These are phyloP conservation scores for Pheosia tremula DNA, from an alignment of 2,888 invertebrate species.

Conservation along the genomic window DNA sequence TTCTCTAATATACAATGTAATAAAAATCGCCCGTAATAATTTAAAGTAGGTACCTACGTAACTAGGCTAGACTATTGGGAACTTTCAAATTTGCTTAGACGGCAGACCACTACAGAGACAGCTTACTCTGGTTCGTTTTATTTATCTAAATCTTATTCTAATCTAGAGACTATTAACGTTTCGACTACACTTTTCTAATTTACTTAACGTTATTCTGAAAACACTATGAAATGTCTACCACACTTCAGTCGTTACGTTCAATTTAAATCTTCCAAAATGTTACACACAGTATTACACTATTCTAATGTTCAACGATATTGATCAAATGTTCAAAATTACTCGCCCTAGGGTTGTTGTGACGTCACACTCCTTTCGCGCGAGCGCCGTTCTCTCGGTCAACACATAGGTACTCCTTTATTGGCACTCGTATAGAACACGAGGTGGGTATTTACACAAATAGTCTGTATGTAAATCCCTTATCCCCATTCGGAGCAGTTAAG, in stretches of 20 bases:
- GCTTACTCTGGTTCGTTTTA: slow-evolving; percentile 51
- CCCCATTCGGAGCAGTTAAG: slow-evolving; percentile 51
- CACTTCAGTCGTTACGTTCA: slow-evolving; percentile 57
- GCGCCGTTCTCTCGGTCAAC: slow-evolving; percentile 70
- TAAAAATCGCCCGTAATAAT: slow-evolving; percentile 67
- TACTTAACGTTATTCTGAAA: slow-evolving; percentile 54
- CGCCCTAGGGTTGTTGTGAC: slow-evolving; percentile 76
- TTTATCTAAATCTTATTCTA: slow-evolving; percentile 69
- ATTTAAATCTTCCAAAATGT: slow-evolving; percentile 54
- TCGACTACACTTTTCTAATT: slow-evolving; percentile 65
- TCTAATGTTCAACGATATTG: slow-evolving; percentile 66
- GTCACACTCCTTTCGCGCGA: slow-evolving; percentile 69
- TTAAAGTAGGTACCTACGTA: slow-evolving; percentile 48
- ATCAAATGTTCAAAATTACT: slow-evolving; percentile 79
- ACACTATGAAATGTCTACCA: slow-evolving; percentile 70
- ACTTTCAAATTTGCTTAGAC: slow-evolving; percentile 59
- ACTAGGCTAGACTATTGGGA: slow-evolving; percentile 65
- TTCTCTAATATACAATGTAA: slow-evolving; percentile 66
- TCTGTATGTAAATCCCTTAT: slow-evolving; percentile 62
- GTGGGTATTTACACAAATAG: slow-evolving; percentile 43
- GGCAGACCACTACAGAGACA: slow-evolving; percentile 68
- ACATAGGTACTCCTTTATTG: slow-evolving; percentile 53
- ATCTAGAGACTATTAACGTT: slow-evolving; percentile 65
- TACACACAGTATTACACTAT: slow-evolving; percentile 65
- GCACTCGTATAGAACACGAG: slow-evolving; percentile 40